phyloP scores from a whole-genome alignment of 1,140 invertebrate genomes.

The Drosophila pseudoobscura region DNA sequence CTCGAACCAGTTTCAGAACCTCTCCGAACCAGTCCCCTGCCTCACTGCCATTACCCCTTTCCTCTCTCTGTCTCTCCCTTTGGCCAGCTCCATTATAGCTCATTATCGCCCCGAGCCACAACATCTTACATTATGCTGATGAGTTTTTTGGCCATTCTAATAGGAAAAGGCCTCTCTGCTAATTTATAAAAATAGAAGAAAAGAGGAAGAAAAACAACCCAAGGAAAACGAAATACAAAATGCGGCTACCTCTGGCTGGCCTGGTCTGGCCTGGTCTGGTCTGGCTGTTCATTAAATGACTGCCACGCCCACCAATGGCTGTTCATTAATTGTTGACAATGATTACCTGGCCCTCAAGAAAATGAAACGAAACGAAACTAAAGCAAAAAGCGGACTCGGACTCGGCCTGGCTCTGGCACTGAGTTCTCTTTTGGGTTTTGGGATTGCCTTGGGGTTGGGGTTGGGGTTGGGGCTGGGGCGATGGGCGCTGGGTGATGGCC shows the following conservation, averaged over 20 bases:
- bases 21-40: slow-evolving; percentile 3
- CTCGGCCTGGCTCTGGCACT: slow-evolving; percentile 2
- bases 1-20: slow-evolving; percentile 45
- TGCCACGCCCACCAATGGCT: slow-evolving; percentile 66
- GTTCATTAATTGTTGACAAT: slow-evolving; percentile 82
- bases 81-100: slow-evolving; percentile 80
- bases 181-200: slow-evolving; percentile 40
- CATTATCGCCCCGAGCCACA: slow-evolving; percentile 81
- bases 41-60: neutral
- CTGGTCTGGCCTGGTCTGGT: too few species aligned
- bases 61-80: neutral
- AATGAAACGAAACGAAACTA: slow-evolving; percentile 28
- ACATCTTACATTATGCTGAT: slow-evolving; percentile 83
- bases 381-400: slow-evolving; percentile 26
- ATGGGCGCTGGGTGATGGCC: too few species aligned
- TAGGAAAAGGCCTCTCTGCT: slow-evolving; percentile 64
- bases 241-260: slow-evolving; percentile 14
- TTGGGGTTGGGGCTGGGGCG: slow-evolving; percentile 4
- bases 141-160: slow-evolving; percentile 74
- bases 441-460: too few species aligned
- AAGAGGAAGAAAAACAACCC: neutral
- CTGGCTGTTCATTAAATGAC: slow-evolving; percentile 69
- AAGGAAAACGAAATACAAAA: slow-evolving; percentile 11
- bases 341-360: slow-evolving; percentile 63
- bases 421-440: too few species aligned